Base-by-base conservation (phyloP, 2,888 invertebrate genomes). In the Teleiodes luculella region DNA sequence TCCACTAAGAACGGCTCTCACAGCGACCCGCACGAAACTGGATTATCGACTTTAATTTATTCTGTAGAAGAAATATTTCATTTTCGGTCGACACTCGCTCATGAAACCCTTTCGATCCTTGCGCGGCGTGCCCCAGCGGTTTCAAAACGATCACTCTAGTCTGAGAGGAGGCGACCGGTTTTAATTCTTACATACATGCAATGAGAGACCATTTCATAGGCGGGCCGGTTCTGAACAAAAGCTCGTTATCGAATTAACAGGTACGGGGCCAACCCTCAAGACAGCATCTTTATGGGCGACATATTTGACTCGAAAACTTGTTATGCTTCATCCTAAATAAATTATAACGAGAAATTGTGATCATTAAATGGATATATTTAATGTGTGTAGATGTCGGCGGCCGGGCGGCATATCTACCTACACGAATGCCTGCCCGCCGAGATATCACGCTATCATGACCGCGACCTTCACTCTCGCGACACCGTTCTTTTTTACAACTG, bases 281-380 rank as follows among this genome's bases (percentile, higher is more conserved):
- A 80, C 82, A 83, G 82, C 86, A 87, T 89, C 88, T 89, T 88
- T 89, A 89, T 87, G 86, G 87, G 86, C 87, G 88, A 89, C 88
- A 87, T 84, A 83, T 87, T 88, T 87, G 86, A 89, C 86, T 88
- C 87, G 85, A 86, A 86, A 88, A 88, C 89, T 88, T 88, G 89
- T 89, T 88, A 87, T 87, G 86, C 85, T 84, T 84, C 88, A 80
- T 83, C 83, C 84, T 86, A 85, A 88, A 88, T 88, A 89, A 88
- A 88, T 88, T 88, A 88, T 88, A 86, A 86, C 87, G 86, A 87
- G 87, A 86, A 87, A 88, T 87, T 86, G 86, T 88, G 85, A 88
- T 86, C 85, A 82, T 86, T 85, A 86, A 86, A 85, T 84, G 81
- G 82, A 86, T 88, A 87, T 87, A 86, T 87, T 86, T 85, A 84